Evolutionary conservation across 2,113 vertebrate genomes (phyloP), one percentile per base, ranked within the genome.

Genomic region (Cinclus cinclus): DNA sequence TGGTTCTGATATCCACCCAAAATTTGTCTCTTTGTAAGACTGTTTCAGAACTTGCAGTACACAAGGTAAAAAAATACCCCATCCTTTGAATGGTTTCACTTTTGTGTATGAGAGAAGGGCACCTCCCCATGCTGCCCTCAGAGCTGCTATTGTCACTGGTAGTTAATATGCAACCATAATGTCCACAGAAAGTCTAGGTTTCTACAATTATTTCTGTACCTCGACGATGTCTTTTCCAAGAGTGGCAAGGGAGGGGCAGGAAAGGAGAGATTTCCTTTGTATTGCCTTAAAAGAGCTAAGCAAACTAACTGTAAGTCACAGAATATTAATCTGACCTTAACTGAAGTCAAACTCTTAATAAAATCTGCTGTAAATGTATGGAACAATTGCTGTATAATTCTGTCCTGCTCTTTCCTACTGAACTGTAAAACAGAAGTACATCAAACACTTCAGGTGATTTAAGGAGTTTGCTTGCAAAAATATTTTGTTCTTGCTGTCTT

Each of bases 91-190:
- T 16, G 49, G 31, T 56, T 94, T 88, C n/a, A 13, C 15, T 60
- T 83, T 35, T 69, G 41, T 1, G 0, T 60, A 2, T 24, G 49
- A 69, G 46, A 77, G 46, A 47, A 55, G 31, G 82, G 42, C 56
- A 75, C 35, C 82, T 94, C 75, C 47, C 52, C 5, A 0, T 24
- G 27, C 47, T 78, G 14, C 65, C 46, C 41, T 77, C 18, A 39
- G 68, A 78, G 80, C 68, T 85, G 70, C 46, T 78, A 0, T 70
- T 78, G 70, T 70, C 6, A 4, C 37, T 30, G 46, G 37, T 87
- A 87, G 97, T 96, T 94, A 96, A 96, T 96, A 33, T 93, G 42
- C 93, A 96, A 93, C 94, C 64, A 62, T 67, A 92, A 71, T 92
- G 89, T 94, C 91, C 82, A 94, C 93, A 96, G 44, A 88, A 86